phyloP scores from a whole-genome alignment of 2,113 vertebrate genomes.

The Hypanus sabinus region DNA sequence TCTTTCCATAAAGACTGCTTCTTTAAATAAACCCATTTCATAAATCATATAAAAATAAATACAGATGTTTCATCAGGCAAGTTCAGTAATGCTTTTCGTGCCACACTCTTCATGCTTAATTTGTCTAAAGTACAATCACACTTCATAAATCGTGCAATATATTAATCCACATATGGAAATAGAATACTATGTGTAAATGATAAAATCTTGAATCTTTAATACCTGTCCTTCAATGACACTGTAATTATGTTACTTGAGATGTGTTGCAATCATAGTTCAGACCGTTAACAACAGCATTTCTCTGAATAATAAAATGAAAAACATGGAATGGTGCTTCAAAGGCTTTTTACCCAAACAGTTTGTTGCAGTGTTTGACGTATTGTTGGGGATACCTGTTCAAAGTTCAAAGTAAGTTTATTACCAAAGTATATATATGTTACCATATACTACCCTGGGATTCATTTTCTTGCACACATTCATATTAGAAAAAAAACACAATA shows the following conservation, averaged over 20 bases:
- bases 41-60: slow-evolving; percentile 21
- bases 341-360: neutral
- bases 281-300: neutral
- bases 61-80: neutral
- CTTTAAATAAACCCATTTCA: neutral
- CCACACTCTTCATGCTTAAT: neutral
- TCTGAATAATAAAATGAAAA: neutral
- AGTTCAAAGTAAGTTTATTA: too few species aligned
- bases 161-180: neutral
- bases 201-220: neutral
- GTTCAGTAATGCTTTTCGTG: neutral
- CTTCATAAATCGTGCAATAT: neutral
- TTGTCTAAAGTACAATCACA: neutral
- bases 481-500: too few species aligned
- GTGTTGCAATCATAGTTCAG: neutral
- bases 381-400: too few species aligned
- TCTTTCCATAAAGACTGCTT: neutral
- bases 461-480: too few species aligned
- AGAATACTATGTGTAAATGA: neutral
- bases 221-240: neutral
- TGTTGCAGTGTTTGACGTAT: neutral
- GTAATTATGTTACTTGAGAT: neutral
- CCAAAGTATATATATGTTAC: too few species aligned
- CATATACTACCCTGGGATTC: too few species aligned
- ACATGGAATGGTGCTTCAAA: neutral